These are phyloP conservation scores for Labeo rohita DNA, from an alignment of 2,113 vertebrate genomes.

Conservation along the genomic window DNA sequence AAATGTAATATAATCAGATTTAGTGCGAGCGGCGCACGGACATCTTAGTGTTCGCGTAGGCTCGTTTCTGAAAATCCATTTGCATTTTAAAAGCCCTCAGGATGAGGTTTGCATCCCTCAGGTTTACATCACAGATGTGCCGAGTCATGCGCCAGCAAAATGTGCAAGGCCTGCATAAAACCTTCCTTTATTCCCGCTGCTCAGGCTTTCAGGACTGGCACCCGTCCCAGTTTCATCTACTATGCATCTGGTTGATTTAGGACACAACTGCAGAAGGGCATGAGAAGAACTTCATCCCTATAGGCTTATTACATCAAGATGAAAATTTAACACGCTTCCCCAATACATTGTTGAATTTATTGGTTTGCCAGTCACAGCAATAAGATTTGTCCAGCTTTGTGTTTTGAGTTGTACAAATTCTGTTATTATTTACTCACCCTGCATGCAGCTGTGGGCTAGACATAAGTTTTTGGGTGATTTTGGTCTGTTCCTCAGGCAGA, in stretches of 20 bases:
- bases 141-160: slow-evolving; percentile 24
- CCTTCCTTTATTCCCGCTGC: slow-evolving; percentile 2
- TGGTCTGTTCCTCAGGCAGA: not conserved
- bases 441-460: too few species aligned
- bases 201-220: slow-evolving; percentile 30
- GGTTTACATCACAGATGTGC: slow-evolving; percentile 30
- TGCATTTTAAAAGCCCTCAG: slow-evolving; percentile 40
- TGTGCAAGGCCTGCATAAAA: slow-evolving; percentile 41
- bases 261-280: slow-evolving; percentile 6
- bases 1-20: not conserved
- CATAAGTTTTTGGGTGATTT: too few species aligned
- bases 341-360: not conserved
- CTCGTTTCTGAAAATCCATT: not conserved
- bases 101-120: slow-evolving; percentile 1
- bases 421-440: not conserved
- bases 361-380: not conserved
- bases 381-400: not conserved
- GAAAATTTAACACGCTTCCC: slow-evolving; percentile 24
- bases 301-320: slow-evolving; percentile 5
- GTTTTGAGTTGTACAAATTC: not conserved
- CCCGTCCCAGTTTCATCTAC: slow-evolving; percentile 14
- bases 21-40: not conserved
- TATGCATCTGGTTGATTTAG: slow-evolving; percentile 29
- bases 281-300: slow-evolving; percentile 3
- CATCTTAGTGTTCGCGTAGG: not conserved